Evolutionary conservation across 2,888 invertebrate species (phyloP).

Genomic region (Drosophila setosimentum): DNA sequence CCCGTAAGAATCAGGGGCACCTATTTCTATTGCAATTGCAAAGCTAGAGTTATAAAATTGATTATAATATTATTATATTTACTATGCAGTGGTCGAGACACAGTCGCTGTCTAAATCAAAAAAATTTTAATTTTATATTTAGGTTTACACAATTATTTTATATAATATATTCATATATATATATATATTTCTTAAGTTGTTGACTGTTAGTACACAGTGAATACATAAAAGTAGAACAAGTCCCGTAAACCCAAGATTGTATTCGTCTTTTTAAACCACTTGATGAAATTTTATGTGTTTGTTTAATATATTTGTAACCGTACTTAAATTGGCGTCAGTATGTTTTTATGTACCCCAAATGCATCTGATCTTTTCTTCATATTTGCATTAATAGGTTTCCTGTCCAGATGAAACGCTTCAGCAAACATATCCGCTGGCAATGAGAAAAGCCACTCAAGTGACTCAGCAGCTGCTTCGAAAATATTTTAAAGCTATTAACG

Average conservation of each 20-base stretch:
- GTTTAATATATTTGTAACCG: not conserved
- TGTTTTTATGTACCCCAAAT: not conserved
- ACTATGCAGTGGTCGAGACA: not conserved
- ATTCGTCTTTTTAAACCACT: not conserved
- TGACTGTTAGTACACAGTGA: not conserved
- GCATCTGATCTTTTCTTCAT: not conserved
- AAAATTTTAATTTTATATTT: not conserved
- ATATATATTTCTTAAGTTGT: not conserved
- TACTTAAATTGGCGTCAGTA: not conserved
- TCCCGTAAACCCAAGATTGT: not conserved
- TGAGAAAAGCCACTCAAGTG: constrained; percentile 32
- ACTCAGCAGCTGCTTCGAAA: constrained; percentile 45
- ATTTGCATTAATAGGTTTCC: constrained; percentile 26
- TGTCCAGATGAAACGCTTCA: constrained; percentile 12
- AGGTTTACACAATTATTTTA: not conserved
- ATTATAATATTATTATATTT: not conserved
- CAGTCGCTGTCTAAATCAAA: not conserved
- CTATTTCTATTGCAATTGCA: not conserved
- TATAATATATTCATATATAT: not conserved
- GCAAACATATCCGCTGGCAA: constrained; percentile 24
- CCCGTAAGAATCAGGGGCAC: not conserved
- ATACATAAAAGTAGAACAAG: not conserved
- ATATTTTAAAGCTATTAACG: constrained; percentile 61
- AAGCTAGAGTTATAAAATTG: not conserved
- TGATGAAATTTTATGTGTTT: not conserved